These are phyloP conservation scores for Euspilapteryx auroguttella DNA, from an alignment of 2,888 invertebrate species.

Conservation along the genomic window DNA sequence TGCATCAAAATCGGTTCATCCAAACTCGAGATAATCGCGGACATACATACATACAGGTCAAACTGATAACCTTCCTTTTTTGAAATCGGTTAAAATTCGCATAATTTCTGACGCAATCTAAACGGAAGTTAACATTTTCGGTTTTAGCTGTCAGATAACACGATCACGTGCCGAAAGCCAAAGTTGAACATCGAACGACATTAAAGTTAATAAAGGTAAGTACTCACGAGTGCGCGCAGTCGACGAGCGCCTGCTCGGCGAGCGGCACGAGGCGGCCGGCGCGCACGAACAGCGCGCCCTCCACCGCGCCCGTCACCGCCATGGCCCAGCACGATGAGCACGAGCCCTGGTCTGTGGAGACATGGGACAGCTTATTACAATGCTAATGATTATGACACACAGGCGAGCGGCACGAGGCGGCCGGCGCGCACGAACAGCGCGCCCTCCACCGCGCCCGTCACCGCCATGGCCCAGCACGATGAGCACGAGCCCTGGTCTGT, in stretches of 20 bases:
- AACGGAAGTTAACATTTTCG: too few relatives aligned
- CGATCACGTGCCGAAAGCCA: background rate
- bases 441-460: too few relatives aligned
- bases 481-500: background rate
- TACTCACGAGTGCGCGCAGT: constrained; percentile 33
- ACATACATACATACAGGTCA: too few relatives aligned
- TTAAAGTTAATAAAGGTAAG: background rate
- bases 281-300: constrained; percentile 31
- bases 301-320: constrained; percentile 39
- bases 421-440: too few relatives aligned
- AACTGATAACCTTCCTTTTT: too few relatives aligned
- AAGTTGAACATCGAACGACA: background rate
- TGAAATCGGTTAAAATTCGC: too few relatives aligned
- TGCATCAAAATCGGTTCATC: too few relatives aligned
- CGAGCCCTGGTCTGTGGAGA: constrained; percentile 22
- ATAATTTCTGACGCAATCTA: too few relatives aligned
- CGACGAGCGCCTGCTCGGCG: constrained; percentile 37
- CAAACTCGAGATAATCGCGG: too few relatives aligned
- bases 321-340: constrained; percentile 48
- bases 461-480: too few relatives aligned
- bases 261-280: constrained; percentile 29
- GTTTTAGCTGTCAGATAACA: background rate
- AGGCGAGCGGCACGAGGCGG: too few relatives aligned
- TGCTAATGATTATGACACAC: too few relatives aligned
- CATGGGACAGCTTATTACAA: background rate